A percentile compares a stretch with the other conserved stretches of the same genome.
Conservation (phyloP, 2,888 invertebrate species). For the Alcis repandata region DNA sequence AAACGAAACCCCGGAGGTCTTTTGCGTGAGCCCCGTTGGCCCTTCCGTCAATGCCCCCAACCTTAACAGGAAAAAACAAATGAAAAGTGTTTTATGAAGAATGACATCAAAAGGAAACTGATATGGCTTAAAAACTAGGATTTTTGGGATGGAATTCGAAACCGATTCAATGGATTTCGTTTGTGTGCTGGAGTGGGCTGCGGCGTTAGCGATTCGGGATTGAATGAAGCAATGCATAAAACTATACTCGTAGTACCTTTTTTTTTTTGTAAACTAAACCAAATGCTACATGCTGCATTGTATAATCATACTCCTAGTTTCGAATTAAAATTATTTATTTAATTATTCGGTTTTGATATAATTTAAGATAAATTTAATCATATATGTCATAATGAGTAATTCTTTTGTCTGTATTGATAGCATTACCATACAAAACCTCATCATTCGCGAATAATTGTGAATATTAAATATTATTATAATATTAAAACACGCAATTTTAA, state of each 20-base stretch:
- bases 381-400: no score
- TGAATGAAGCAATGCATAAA: neutral
- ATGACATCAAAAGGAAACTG: conserved; percentile 46
- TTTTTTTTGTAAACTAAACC: no score
- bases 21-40: conserved; percentile 40
- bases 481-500: neutral
- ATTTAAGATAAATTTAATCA: no score
- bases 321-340: no score
- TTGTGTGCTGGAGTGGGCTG: no score
- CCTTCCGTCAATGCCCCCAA: conserved; percentile 45
- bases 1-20: conserved; percentile 49
- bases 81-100: conserved; percentile 48
- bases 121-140: conserved; percentile 30
- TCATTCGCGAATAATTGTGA: no score
- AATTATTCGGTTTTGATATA: no score
- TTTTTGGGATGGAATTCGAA: neutral
- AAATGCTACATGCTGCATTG: no score
- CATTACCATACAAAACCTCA: no score
- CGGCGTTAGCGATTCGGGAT: neutral
- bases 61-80: conserved; percentile 54
- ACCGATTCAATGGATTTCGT: neutral
- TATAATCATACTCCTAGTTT: no score
- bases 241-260: neutral
- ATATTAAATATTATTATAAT: neutral
- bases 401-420: no score